Percentiles rank a stretch among this genome's conserved stretches.
Evolutionary conservation across 2,113 vertebrate species (phyloP).

Genomic region (Ptilorrhoa leucosticta): DNA sequence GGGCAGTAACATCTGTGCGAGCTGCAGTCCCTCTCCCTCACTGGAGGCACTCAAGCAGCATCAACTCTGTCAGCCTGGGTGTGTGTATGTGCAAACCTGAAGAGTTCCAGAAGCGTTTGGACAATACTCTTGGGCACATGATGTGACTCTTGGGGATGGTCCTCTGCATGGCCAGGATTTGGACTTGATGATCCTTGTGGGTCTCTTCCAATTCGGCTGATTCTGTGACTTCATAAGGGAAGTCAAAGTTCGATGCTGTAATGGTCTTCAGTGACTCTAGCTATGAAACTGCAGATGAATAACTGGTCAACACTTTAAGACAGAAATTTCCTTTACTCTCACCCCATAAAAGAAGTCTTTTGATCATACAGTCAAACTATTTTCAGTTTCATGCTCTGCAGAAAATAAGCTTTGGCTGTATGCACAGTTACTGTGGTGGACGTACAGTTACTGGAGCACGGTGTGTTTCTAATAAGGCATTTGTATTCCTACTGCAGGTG

Average conservation of each 20-base stretch:
- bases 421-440: neutral
- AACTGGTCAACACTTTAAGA: neutral
- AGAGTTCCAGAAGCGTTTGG: neutral
- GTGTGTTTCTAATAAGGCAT: neutral
- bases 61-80: neutral
- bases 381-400: neutral
- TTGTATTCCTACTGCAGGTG: slow-evolving; percentile 74
- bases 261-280: neutral
- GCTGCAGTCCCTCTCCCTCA: neutral
- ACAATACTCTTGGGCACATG: too few species aligned
- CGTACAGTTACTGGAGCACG: accelerated
- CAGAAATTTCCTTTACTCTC: neutral
- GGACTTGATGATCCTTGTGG: neutral
- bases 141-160: neutral
- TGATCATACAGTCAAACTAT: neutral
- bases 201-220: neutral
- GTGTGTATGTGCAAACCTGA: neutral
- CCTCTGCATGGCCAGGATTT: neutral
- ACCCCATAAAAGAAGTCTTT: neutral
- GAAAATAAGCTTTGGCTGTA: neutral
- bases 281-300: neutral
- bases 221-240: neutral
- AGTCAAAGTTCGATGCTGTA: accelerated
- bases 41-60: neutral
- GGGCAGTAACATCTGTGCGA: neutral